phyloP scores from a whole-genome alignment of 2,888 invertebrate genomes.

The Sipunculus nudus region DNA sequence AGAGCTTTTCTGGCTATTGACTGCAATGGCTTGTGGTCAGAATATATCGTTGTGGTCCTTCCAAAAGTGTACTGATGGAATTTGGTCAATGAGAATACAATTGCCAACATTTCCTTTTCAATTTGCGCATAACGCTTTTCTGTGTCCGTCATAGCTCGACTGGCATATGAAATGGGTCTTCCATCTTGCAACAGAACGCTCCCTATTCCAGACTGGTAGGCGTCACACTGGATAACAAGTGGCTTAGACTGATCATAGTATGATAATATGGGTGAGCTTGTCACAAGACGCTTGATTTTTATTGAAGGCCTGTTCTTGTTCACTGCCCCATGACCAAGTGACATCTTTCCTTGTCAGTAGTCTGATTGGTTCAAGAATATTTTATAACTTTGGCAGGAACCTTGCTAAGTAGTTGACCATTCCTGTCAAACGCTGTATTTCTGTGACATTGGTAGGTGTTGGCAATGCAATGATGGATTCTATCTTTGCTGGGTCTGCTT shows the following conservation, averaged over 20 bases:
- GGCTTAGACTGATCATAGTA: background rate
- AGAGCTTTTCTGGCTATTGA: background rate
- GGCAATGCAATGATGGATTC: no score
- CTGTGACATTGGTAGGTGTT: no score
- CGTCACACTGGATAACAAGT: slow-evolving; percentile 1
- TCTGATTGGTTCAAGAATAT: no score
- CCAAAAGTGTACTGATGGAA: slow-evolving; percentile 40
- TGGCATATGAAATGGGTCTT: background rate
- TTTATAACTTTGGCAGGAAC: no score
- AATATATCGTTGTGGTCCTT: slow-evolving; percentile 18
- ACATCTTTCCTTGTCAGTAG: no score
- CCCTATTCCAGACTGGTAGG: background rate
- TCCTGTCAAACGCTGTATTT: no score
- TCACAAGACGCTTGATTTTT: background rate
- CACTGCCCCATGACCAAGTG: no score
- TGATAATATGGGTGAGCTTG: background rate
- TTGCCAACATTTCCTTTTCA: slow-evolving; percentile 41
- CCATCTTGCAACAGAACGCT: background rate
- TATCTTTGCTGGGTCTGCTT: no score
- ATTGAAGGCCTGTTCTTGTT: no score
- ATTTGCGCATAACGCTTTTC: slow-evolving; percentile 41
- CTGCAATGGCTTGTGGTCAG: no score
- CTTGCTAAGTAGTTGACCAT: no score
- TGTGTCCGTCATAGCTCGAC: slow-evolving; percentile 27
- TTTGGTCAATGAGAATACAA: slow-evolving; percentile 34